A percentile compares a stretch with the other conserved stretches of the same genome.
These are phyloP conservation scores for Masnerella sp. DNA, from an alignment of 2,888 invertebrate species.

Conservation along the genomic window DNA sequence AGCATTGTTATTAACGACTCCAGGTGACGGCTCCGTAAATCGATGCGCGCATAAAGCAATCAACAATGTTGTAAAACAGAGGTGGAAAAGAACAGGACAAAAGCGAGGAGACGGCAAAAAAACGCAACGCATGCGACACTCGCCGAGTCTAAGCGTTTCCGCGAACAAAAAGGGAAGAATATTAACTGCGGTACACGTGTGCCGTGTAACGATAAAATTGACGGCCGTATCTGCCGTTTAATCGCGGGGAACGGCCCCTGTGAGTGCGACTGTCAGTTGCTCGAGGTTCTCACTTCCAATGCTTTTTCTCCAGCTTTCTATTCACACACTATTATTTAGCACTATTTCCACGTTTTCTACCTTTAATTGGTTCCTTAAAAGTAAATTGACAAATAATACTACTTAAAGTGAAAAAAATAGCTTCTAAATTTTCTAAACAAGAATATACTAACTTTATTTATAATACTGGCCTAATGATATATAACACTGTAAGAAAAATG, in stretches of 20 bases:
- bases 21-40: slow-evolving; percentile 40
- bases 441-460: no score
- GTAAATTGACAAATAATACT: no score
- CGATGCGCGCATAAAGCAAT: slow-evolving; percentile 52
- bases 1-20: slow-evolving; percentile 44
- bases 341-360: no score
- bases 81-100: slow-evolving; percentile 6
- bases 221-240: slow-evolving; percentile 54
- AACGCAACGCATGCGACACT: slow-evolving; percentile 30
- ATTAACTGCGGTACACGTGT: slow-evolving; percentile 42
- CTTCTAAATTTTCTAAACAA: no score
- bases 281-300: no score
- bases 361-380: no score
- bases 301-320: no score
- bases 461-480: no score
- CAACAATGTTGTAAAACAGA: slow-evolving; percentile 48
- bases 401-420: no score
- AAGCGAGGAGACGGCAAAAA: not conserved
- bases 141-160: slow-evolving; percentile 51
- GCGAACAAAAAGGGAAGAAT: slow-evolving; percentile 43
- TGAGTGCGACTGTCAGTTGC: slow-evolving; percentile 29
- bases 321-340: no score
- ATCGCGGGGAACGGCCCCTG: slow-evolving; percentile 39
- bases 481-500: no score
- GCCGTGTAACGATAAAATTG: slow-evolving; percentile 58